Conservation (phyloP, 2,888 invertebrate species). For the Lycophotia porphyrea region DNA sequence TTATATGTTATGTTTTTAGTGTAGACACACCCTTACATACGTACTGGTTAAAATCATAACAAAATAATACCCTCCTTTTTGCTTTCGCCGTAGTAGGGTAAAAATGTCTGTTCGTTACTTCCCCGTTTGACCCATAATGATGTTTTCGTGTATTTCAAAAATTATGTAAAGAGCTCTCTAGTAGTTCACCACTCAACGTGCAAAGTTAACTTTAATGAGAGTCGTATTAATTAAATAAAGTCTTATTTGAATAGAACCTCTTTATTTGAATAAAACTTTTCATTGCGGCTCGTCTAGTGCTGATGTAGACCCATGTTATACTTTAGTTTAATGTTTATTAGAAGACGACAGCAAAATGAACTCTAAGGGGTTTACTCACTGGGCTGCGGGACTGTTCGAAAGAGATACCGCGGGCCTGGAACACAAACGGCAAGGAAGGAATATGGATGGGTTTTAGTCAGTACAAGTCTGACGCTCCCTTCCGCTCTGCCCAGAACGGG, state of each 20-base stretch:
- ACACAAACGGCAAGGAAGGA: too few relatives aligned
- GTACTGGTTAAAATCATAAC: too few relatives aligned
- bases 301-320: conserved; percentile 19
- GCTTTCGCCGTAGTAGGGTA: too few relatives aligned
- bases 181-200: conserved; percentile 19
- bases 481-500: too few relatives aligned
- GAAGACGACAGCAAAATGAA: conserved; percentile 16
- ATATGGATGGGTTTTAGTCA: too few relatives aligned
- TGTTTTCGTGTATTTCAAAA: conserved; percentile 33
- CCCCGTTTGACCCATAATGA: conserved; percentile 20
- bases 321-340: conserved; percentile 36
- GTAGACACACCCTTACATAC: too few relatives aligned
- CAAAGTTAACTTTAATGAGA: conserved; percentile 53
- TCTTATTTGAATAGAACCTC: conserved; percentile 40
- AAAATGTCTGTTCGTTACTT: background rate
- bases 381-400: too few relatives aligned
- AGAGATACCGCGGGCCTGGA: too few relatives aligned
- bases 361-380: background rate
- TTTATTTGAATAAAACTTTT: conserved; percentile 52
- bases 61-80: too few relatives aligned
- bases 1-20: too few relatives aligned
- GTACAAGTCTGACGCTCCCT: too few relatives aligned
- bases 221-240: conserved; percentile 55
- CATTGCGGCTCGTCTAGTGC: conserved; percentile 37
- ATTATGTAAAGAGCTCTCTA: conserved; percentile 7